Evolutionary conservation across 2,888 invertebrate species (phyloP), one percentile per base, ranked within the genome.

Genomic region (Melangyna quadrimaculata): DNA sequence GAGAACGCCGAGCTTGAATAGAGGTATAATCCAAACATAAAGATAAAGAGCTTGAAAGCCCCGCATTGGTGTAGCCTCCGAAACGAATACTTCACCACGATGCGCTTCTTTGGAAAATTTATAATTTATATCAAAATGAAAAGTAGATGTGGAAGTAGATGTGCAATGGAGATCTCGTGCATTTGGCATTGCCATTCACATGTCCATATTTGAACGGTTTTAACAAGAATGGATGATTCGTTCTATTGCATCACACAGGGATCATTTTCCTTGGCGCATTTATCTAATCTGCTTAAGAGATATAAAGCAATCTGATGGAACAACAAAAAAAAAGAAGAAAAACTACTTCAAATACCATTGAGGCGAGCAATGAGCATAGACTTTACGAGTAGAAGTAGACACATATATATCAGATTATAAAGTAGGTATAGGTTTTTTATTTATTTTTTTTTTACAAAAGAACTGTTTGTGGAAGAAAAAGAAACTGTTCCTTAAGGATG

Each of bases 271-370:
- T 63, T 43, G 27, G 45, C 78, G 45, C 78, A 57, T 83, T 43
- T 65, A 51, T 74, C 65, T 74, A 83, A 83, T 83, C 83, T 65
- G 57, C 83, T 78, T 79, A 83, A 71, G 22, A 83, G 78, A 78
- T 78, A 74, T 74, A 61, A 55, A 32, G 27, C 32, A 32, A 55
- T 40, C 40, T 32, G 22, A 12, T 14, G 7, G 19, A 63, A 7
- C n/a, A n/a, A n/a, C n/a, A 2, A 8, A 61, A 12, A n/a, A 17
- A 24, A 24, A 45, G 17, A n/a, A 17, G 27, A 19, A 32, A 45
- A 45, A 32, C 27, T 6, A 63, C 24, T 51, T 32, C 57, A 57
- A 69, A 53, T 43, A 43, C 61, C 53, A 79, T 37, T 35, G n/a
- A n/a, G n/a, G n/a, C n/a, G n/a, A 14, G n/a, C 40, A 40, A n/a